phyloP scores from a whole-genome alignment of 2,888 invertebrate species.

The Coelinius sp. region DNA sequence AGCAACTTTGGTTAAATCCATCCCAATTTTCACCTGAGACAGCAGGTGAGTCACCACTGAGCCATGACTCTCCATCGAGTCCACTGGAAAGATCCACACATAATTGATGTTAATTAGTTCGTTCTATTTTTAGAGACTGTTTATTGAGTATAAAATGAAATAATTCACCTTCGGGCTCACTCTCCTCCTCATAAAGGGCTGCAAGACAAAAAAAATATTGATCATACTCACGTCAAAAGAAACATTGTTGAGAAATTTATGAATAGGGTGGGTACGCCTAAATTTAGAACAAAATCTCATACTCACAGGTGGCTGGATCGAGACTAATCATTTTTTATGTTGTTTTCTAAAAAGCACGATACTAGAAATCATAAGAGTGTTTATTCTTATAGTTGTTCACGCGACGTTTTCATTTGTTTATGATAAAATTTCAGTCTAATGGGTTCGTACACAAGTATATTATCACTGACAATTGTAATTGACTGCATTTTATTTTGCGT shows the following conservation, averaged over 20 bases:
- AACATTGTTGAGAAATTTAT: neutral
- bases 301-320: slow-evolving; percentile 25
- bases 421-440: slow-evolving; percentile 22
- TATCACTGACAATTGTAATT: slow-evolving; percentile 5
- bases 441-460: slow-evolving; percentile 5
- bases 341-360: neutral
- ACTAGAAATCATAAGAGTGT: neutral
- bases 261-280: slow-evolving; percentile 1
- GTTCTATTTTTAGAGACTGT: neutral
- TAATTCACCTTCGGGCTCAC: slow-evolving; percentile 83
- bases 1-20: slow-evolving; percentile 99
- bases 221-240: slow-evolving; percentile 14
- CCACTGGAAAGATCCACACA: slow-evolving; percentile 72
- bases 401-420: slow-evolving; percentile 14
- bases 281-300: neutral
- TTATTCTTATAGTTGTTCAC: slow-evolving; percentile 3
- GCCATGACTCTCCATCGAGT: slow-evolving; percentile 95
- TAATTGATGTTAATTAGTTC: neutral
- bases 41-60: slow-evolving; percentile 97
- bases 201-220: slow-evolving; percentile 61
- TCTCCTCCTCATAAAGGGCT: slow-evolving; percentile 93
- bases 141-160: slow-evolving; percentile 15
- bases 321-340: slow-evolving; percentile 21
- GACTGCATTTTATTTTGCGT: slow-evolving; percentile 7
- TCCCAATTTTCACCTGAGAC: slow-evolving; percentile 98